Conservation (phyloP, 1,140 invertebrate genomes). For the Chlorops oryzae region DNA sequence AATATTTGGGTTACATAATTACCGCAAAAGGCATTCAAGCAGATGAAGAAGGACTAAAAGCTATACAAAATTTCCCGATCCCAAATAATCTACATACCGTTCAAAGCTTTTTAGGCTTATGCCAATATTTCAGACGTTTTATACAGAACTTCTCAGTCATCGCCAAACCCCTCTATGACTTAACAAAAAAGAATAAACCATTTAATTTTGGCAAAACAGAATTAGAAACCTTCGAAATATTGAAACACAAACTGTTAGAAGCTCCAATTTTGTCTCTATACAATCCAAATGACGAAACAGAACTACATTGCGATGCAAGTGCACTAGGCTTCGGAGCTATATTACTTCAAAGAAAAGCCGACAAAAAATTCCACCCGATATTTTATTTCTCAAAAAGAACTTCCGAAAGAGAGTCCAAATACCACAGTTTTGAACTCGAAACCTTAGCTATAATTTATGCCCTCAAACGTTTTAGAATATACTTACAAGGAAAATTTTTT, state of each 20-base stretch:
- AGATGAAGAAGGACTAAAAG: constrained; percentile 26
- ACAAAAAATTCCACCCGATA: constrained; percentile 32
- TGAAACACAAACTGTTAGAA: constrained; percentile 12
- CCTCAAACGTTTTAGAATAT: constrained; percentile 50
- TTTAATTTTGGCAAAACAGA: constrained; percentile 8
- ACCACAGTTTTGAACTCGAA: constrained; percentile 50
- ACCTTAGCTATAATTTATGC: constrained; percentile 50
- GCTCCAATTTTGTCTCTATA: constrained; percentile 38
- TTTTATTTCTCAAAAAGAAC: constrained; percentile 45
- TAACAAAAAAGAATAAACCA: constrained; percentile 24
- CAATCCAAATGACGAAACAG: constrained; percentile 29
- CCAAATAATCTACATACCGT: constrained; percentile 26
- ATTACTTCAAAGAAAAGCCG: constrained; percentile 25
- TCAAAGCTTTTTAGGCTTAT: constrained; percentile 39
- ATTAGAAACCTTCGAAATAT: constrained; percentile 6
- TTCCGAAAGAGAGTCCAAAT: constrained; percentile 43
- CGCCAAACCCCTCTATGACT: constrained; percentile 31
- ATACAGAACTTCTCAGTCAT: constrained; percentile 27
- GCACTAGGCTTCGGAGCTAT: constrained; percentile 30
- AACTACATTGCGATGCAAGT: constrained; percentile 32
- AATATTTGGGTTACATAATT: constrained; percentile 41
- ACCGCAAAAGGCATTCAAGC: constrained; percentile 21
- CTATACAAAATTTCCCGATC: constrained; percentile 33
- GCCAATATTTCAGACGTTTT: constrained; percentile 39
- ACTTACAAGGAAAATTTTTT: constrained; percentile 49